Conservation (phyloP, 2,797 vertebrate species). For the Coregonus sp. region DNA sequence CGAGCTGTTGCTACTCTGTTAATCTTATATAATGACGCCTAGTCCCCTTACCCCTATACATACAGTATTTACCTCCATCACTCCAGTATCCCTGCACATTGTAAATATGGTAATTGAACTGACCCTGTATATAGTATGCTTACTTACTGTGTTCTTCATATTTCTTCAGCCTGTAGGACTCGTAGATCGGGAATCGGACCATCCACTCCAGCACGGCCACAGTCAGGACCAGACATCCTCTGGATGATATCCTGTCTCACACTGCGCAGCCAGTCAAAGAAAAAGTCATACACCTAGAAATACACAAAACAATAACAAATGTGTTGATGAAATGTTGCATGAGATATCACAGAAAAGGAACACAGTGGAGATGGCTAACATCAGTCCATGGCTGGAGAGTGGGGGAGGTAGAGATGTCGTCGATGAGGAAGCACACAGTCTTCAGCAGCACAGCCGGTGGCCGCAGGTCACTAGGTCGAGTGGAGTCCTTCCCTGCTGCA, state of each 20-base stretch:
- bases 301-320: neutral
- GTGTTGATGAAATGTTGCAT: neutral
- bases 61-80: too few relatives aligned
- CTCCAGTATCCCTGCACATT: too few relatives aligned
- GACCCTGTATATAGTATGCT: too few relatives aligned
- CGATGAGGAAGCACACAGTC: slow-evolving; percentile 81
- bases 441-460: slow-evolving; percentile 78
- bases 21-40: too few relatives aligned
- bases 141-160: too few relatives aligned
- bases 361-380: slow-evolving; percentile 48
- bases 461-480: slow-evolving; percentile 76
- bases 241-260: slow-evolving; percentile 88
- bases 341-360: neutral
- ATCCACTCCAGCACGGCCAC: slow-evolving; percentile 77
- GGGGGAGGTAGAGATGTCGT: slow-evolving; percentile 71
- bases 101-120: too few relatives aligned
- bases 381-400: slow-evolving; percentile 74
- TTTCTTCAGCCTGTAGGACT: slow-evolving; percentile 67
- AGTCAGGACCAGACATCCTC: slow-evolving; percentile 62
- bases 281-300: slow-evolving; percentile 80
- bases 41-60: too few relatives aligned
- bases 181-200: slow-evolving; percentile 81
- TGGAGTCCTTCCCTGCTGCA: slow-evolving; percentile 83
- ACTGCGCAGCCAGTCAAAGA: slow-evolving; percentile 84
- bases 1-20: too few relatives aligned